Conservation (phyloP, 2,888 invertebrate genomes). For the Chymomyza amoena region DNA sequence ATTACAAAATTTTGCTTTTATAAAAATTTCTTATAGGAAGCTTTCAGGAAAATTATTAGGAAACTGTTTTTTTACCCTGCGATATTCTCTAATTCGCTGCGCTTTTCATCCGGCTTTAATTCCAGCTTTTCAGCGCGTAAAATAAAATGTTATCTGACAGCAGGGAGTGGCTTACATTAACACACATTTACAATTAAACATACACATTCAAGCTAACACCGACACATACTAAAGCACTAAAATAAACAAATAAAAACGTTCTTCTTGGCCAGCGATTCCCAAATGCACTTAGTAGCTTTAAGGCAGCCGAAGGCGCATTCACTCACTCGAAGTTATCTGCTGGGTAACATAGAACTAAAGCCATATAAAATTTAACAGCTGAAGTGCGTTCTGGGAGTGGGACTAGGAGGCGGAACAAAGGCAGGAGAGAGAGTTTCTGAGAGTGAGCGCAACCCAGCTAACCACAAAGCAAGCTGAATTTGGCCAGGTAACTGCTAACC, state of each 20-base stretch:
- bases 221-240: background rate
- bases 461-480: slow-evolving; percentile 50
- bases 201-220: background rate
- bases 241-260: background rate
- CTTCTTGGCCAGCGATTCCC: slow-evolving; percentile 41
- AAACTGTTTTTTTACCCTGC: no score
- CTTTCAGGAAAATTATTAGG: no score
- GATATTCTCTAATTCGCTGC: no score
- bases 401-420: background rate
- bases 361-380: slow-evolving; percentile 51
- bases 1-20: no score
- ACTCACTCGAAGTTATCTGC: slow-evolving; percentile 8
- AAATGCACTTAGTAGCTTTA: slow-evolving; percentile 57
- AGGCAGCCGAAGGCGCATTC: slow-evolving; percentile 26
- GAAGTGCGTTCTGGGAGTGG: slow-evolving; percentile 11
- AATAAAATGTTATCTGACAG: slow-evolving; percentile 64
- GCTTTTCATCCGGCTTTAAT: no score
- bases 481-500: background rate
- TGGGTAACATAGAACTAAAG: slow-evolving; percentile 13
- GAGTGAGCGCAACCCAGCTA: slow-evolving; percentile 47
- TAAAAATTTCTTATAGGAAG: no score
- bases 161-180: slow-evolving; percentile 65
- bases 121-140: slow-evolving; percentile 22
- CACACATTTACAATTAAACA: slow-evolving; percentile 71
- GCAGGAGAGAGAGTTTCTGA: background rate